Base-by-base conservation (phyloP, 2,888 invertebrate genomes). In the Bugula neritina region DNA sequence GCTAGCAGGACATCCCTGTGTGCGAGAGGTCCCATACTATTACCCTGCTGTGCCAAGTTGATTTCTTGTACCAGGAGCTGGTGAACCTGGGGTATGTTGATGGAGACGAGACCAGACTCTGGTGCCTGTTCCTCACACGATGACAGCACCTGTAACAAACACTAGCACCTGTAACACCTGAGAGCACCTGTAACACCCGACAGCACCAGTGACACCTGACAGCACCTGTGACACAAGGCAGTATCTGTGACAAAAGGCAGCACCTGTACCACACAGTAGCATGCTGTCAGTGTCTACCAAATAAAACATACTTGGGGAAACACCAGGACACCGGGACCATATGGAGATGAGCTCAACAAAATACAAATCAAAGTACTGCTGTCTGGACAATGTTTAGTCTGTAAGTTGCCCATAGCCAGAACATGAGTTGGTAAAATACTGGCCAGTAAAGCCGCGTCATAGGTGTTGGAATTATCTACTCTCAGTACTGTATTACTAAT, bases 21-120 rank as follows among this genome's bases (percentile, higher is more conserved):
- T 1, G 63, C 63, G n/a, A 31, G 63, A 10, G 31, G 63, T 63
- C 63, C 63, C 3, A 31, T 63, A 31, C 31, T 63, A 27, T 10
- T 13, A 25, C 29, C 63, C 31, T 63, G 63, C 29, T 63, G 63
- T 10, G 63, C 63, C 10, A 63, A 31, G n/a, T 31, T 63, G 2
- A 63, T 63, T 31, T 63, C 63, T 31, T 63, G 63, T n/a, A 63
- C 27, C 10, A 63, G 31, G 3, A 63, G 63, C 31, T 31, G 27
- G 63, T 63, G 63, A 29, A 63, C 63, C 34, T 63, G 63, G 27
- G 63, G 27, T 31, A 63, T 63, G 34, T 63, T 63, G 21, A 63
- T 63, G n/a, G 63, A 21, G 2, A 63, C 63, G 2, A 63, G 63
- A 2, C 31, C 29, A 31, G 29, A 13, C 25, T 63, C 31, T 31